Conservation (phyloP, 1,140 invertebrate species). For the Conopomorpha cramerella region DNA sequence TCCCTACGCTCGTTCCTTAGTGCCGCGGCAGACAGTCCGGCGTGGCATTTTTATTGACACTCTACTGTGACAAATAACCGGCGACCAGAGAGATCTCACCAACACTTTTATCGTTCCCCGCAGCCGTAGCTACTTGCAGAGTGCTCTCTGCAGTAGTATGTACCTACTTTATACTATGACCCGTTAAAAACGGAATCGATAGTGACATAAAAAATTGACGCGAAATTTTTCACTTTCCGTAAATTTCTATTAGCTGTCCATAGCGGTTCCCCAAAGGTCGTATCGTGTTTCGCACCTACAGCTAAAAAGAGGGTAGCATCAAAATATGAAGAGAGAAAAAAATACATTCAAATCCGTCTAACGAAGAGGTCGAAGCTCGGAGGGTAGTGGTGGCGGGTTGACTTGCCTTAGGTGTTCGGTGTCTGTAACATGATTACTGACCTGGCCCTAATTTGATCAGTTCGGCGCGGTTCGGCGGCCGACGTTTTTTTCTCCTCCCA, state of each 20-base stretch:
- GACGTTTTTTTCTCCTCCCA: slow-evolving; percentile 29
- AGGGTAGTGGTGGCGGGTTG: too few species aligned
- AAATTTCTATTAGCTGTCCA: slow-evolving; percentile 20
- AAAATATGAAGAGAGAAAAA: too few species aligned
- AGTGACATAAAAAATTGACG: slow-evolving; percentile 23
- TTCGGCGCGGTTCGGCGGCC: slow-evolving; percentile 18
- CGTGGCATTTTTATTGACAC: slow-evolving; percentile 58
- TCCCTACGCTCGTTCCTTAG: slow-evolving; percentile 17
- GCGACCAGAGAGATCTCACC: slow-evolving; percentile 8
- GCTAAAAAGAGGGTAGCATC: slow-evolving; percentile 26
- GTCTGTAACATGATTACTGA: slow-evolving; percentile 55
- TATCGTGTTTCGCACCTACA: slow-evolving; percentile 41
- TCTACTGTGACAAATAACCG: slow-evolving; percentile 51
- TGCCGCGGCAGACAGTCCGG: slow-evolving; percentile 45
- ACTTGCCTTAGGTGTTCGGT: too few species aligned
- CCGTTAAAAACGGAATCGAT: slow-evolving; percentile 29
- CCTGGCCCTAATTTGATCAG: slow-evolving; percentile 48
- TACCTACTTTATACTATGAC: too few species aligned
- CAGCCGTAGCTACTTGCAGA: too few species aligned
- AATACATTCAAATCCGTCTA: slow-evolving; percentile 51
- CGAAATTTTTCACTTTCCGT: slow-evolving; percentile 38
- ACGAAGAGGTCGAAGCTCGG: slow-evolving; percentile 49
- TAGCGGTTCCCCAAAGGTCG: slow-evolving; percentile 24
- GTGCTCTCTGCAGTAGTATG: too few species aligned
- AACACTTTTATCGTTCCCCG: too few species aligned